Percentiles rank a stretch among this genome's conserved stretches.
These are phyloP conservation scores for Tetrapedia diversipes DNA, from an alignment of 2,888 invertebrate genomes.

Conservation along the genomic window DNA sequence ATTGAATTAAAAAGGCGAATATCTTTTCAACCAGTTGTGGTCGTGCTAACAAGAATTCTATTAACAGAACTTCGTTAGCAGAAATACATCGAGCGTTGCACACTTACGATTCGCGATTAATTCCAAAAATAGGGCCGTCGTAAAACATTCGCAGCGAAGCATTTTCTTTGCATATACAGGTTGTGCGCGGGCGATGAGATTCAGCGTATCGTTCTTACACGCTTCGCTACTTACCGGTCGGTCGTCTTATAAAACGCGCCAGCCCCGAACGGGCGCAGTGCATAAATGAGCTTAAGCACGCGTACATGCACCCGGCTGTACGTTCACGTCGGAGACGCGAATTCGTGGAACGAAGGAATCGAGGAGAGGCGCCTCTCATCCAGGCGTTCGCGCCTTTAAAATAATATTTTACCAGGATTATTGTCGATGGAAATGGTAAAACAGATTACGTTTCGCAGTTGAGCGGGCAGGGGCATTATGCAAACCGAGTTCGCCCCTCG, in stretches of 20 bases:
- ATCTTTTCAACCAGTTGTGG: too few species aligned
- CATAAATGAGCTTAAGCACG: conserved; percentile 2
- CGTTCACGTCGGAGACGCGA: neutral
- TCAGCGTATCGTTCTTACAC: conserved; percentile 37
- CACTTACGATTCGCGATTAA: neutral
- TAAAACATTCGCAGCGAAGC: conserved; percentile 22
- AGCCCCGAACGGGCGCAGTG: neutral
- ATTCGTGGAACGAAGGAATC: conserved; percentile 1
- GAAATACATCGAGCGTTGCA: too few species aligned
- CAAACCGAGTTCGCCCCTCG: conserved; percentile 74
- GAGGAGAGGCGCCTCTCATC: conserved; percentile 13
- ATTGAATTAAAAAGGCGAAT: too few species aligned
- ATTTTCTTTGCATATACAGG: conserved; percentile 14
- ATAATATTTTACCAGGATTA: conserved; percentile 80
- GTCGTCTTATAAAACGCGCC: conserved; percentile 30
- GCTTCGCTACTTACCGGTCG: conserved; percentile 48
- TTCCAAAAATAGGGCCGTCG: neutral
- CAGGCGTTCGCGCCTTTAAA: conserved; percentile 69
- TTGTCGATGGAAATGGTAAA: conserved; percentile 76
- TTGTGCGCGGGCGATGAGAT: conserved; percentile 15
- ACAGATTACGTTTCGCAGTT: conserved; percentile 76
- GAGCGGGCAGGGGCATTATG: conserved; percentile 76
- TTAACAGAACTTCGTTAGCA: neutral
- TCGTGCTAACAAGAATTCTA: too few species aligned
- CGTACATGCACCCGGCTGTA: neutral